Evolutionary conservation across 1,140 invertebrate species (phyloP).

Genomic region (Dufourea novaeangliae): DNA sequence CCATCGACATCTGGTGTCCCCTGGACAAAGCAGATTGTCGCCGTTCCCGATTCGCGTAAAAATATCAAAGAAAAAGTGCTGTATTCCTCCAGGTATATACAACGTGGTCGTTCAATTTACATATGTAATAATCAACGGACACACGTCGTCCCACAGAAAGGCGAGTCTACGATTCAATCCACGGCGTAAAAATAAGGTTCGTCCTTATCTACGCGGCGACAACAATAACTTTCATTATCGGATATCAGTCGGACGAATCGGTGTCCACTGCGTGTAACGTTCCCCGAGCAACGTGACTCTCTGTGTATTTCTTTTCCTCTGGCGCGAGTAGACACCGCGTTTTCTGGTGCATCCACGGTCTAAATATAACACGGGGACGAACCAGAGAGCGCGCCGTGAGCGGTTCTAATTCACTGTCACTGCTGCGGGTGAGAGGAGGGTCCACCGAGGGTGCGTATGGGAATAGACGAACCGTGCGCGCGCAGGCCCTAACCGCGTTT

Average conservation of each 20-base stretch:
- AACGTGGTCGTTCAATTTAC: conserved; percentile 20
- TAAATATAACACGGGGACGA: conserved; percentile 37
- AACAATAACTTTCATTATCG: conserved; percentile 42
- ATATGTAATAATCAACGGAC: conserved; percentile 29
- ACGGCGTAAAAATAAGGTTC: not conserved
- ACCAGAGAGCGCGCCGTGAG: not conserved
- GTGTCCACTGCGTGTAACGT: conserved; percentile 1
- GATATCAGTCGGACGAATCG: conserved; percentile 12
- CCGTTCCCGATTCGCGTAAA: conserved; percentile 10
- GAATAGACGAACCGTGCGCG: conserved; percentile 8
- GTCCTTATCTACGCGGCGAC: not conserved
- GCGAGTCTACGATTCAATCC: not conserved
- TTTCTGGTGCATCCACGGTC: conserved; percentile 4
- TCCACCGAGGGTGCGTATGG: not conserved
- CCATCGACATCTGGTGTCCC: not conserved
- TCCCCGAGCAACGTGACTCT: conserved; percentile 37
- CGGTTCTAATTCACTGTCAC: conserved; percentile 45
- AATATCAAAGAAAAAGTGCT: not conserved
- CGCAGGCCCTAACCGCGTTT: not conserved
- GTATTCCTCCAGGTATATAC: too few relatives aligned
- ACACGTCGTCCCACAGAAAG: not conserved
- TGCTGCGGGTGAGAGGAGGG: conserved; percentile 42
- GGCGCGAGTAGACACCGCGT: not conserved
- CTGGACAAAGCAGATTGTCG: conserved; percentile 32
- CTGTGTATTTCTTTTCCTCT: not conserved